A percentile compares a stretch with the other conserved stretches of the same genome.
These are phyloP conservation scores for Galago senegalensis DNA, from an alignment of 2,797 vertebrate genomes.

Conservation along the genomic window DNA sequence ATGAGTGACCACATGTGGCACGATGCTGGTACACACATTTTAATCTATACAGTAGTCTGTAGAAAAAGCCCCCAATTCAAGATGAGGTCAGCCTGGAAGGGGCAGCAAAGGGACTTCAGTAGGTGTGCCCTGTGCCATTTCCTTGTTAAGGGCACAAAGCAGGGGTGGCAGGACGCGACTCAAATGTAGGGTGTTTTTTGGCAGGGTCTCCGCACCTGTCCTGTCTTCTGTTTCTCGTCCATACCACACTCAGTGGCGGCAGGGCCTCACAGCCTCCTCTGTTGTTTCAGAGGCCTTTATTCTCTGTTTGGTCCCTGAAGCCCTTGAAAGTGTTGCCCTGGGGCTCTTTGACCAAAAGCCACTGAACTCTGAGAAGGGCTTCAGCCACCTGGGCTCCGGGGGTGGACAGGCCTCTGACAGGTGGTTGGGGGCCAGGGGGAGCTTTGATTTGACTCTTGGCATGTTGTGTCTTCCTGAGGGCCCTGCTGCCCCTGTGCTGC, in stretches of 20 bases:
- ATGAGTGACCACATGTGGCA: accelerated
- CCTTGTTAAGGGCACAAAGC: too few species aligned
- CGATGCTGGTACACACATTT: accelerated
- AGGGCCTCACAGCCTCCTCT: neutral
- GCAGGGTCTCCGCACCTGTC: too few species aligned
- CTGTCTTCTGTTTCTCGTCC: neutral
- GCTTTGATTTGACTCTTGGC: neutral
- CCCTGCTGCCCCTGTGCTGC: neutral
- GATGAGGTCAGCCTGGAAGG: neutral
- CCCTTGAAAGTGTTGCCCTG: neutral
- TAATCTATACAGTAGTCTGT: accelerated
- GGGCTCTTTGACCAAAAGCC: neutral
- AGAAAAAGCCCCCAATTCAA: neutral
- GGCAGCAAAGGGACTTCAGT: neutral
- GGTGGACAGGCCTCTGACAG: neutral
- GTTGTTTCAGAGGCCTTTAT: neutral
- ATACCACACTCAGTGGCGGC: accelerated
- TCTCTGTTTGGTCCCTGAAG: too few species aligned
- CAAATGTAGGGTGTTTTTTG: neutral
- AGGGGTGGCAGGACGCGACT: accelerated
- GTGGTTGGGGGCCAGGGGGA: neutral
- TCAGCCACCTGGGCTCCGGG: neutral
- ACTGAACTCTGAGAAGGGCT: neutral
- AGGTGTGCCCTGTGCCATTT: neutral
- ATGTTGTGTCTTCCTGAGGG: neutral